These are phyloP conservation scores for Centropus unirufus DNA, from an alignment of 2,113 vertebrate genomes.

Conservation along the genomic window DNA sequence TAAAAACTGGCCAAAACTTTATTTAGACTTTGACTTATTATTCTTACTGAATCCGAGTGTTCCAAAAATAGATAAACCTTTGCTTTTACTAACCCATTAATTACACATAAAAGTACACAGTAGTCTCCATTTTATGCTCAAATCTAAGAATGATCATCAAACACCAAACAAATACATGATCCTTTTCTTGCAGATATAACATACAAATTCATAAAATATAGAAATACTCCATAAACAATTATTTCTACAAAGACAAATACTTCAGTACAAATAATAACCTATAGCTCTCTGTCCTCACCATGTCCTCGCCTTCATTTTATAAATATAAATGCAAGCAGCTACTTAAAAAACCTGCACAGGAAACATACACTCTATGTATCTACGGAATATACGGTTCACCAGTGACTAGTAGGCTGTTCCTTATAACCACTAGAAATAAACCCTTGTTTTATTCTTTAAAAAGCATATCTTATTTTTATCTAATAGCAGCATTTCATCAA, in stretches of 20 bases:
- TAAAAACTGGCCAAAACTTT: neutral
- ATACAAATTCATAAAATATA: neutral
- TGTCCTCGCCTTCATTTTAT: neutral
- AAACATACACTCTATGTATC: neutral
- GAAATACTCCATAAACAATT: neutral
- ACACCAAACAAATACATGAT: neutral
- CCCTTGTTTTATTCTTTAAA: neutral
- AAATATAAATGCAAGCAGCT: neutral
- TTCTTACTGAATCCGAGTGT: neutral
- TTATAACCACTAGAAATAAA: neutral
- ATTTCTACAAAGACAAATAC: neutral
- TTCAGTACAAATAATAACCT: neutral
- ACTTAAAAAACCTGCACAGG: neutral
- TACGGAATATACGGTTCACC: neutral
- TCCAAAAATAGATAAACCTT: neutral
- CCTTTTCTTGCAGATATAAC: neutral
- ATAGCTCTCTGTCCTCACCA: neutral
- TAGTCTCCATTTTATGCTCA: neutral
- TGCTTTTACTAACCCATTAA: neutral
- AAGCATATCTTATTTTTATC: neutral
- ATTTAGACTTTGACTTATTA: neutral
- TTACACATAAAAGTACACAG: neutral
- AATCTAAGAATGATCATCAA: neutral
- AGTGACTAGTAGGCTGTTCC: neutral
- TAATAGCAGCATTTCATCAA: neutral